Percentiles rank a stretch among this genome's conserved stretches.
phyloP scores from a whole-genome alignment of 2,113 vertebrate genomes.

The Sula dactylatra region DNA sequence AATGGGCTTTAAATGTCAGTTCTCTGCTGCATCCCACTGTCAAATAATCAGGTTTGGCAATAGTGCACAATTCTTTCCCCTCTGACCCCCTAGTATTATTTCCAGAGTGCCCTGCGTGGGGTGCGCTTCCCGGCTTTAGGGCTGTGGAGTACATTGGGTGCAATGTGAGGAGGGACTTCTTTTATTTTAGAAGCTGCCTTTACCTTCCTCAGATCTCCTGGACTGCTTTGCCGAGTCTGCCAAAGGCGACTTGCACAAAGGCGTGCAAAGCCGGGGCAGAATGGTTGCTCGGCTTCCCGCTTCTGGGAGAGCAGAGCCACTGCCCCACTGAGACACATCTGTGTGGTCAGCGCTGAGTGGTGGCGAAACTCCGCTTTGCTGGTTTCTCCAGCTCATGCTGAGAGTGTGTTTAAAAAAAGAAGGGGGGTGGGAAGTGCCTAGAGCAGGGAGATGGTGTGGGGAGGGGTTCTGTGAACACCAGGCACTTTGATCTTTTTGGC shows the following conservation, averaged over 20 bases:
- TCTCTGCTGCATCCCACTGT: conserved; percentile 30
- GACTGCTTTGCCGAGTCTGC: not conserved
- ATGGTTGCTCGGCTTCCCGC: not conserved
- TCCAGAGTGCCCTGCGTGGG: not conserved
- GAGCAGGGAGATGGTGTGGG: not conserved
- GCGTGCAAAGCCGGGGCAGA: not conserved
- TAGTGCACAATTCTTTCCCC: conserved; percentile 13
- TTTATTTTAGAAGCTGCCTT: not conserved
- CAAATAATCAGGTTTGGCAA: conserved; percentile 17
- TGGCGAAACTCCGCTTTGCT: not conserved
- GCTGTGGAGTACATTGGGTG: not conserved
- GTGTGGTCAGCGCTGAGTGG: not conserved
- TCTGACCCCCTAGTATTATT: conserved; percentile 20
- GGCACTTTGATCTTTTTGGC: not conserved
- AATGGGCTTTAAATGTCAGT: conserved; percentile 51
- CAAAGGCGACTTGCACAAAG: not conserved
- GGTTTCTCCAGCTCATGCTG: not conserved
- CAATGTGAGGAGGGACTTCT: not conserved
- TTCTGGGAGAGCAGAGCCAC: not conserved
- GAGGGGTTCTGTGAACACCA: not conserved
- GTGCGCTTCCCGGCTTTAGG: not conserved
- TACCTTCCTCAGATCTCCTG: not conserved
- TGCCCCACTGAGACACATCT: not conserved
- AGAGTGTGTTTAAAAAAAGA: not conserved
- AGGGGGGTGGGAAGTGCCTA: too few relatives aligned